Evolutionary conservation across 2,888 invertebrate genomes (phyloP).

Genomic region (Cataglyphis livida): DNA sequence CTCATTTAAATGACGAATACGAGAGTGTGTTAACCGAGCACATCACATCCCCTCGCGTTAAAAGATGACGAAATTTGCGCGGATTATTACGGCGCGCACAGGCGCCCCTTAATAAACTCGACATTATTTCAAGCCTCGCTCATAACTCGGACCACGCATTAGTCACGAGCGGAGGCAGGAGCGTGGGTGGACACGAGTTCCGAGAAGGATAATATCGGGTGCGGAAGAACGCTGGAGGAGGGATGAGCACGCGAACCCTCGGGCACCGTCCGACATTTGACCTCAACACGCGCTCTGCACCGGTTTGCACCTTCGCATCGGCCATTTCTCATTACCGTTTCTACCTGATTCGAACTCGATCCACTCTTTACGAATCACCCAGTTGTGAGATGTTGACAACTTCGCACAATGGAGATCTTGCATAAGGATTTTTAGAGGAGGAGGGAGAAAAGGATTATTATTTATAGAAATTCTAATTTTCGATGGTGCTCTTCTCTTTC

Average conservation of each 20-base stretch:
- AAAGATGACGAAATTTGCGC: slow-evolving; percentile 11
- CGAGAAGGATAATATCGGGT: slow-evolving; percentile 61
- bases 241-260: slow-evolving; percentile 83
- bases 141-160: slow-evolving; percentile 55
- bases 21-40: neutral
- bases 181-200: slow-evolving; percentile 66
- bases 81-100: neutral
- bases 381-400: slow-evolving; percentile 40
- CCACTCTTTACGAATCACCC: slow-evolving; percentile 54
- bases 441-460: neutral
- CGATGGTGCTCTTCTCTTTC: neutral
- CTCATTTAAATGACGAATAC: slow-evolving; percentile 16
- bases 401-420: neutral
- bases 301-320: slow-evolving; percentile 68
- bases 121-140: slow-evolving; percentile 32
- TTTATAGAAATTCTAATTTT: neutral
- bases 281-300: slow-evolving; percentile 82
- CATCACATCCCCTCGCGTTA: neutral
- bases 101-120: slow-evolving; percentile 20
- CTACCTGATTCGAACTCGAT: slow-evolving; percentile 69
- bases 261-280: slow-evolving; percentile 84
- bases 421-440: neutral
- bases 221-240: slow-evolving; percentile 64
- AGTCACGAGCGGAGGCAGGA: slow-evolving; percentile 52
- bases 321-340: slow-evolving; percentile 54